Base-by-base conservation (phyloP, 2,888 invertebrate genomes). In the Tipula confusa region DNA sequence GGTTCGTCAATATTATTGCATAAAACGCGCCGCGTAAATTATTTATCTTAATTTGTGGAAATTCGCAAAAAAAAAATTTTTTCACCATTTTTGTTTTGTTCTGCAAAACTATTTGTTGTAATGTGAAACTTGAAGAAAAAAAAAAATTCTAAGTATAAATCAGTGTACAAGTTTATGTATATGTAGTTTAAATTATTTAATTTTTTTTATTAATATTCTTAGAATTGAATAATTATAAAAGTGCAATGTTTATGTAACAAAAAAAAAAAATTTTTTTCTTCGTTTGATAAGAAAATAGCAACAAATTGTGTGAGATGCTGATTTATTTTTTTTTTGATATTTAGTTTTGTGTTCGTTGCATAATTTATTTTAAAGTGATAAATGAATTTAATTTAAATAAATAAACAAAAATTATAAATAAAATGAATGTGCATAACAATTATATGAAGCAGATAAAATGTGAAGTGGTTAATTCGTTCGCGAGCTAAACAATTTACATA, bases 131-230 rank as follows among this genome's bases (percentile, higher is more conserved):
- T 64, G 64, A 18, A 48, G 18, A 48, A 7, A 2, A 9, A 9
- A 48, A 64, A 64, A 43, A 64, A 64, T 64, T 64, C 64, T 64
- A 64, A 24, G 64, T 64, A 64, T 64, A n/a, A n/a, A n/a, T n/a
- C n/a, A n/a, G n/a, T n/a, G n/a, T n/a, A n/a, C n/a, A n/a, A n/a
- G n/a, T n/a, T n/a, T n/a, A n/a, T n/a, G n/a, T n/a, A n/a, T n/a
- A n/a, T n/a, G n/a, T n/a, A n/a, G n/a, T n/a, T n/a, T n/a, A n/a
- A n/a, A n/a, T n/a, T n/a, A n/a, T n/a, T n/a, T n/a, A n/a, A n/a
- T n/a, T n/a, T n/a, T n/a, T n/a, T 64, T 64, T 64, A 64, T 24
- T 64, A 64, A 64, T n/a, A n/a, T 64, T 64, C 64, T 18, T 11
- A 64, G 64, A 64, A 64, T 64, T 9, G 24, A 9, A 64, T 9